Percentiles rank a stretch among this genome's conserved stretches.
Evolutionary conservation across 1,140 invertebrate species (phyloP).

Genomic region (Trinorchestia longiramus): DNA sequence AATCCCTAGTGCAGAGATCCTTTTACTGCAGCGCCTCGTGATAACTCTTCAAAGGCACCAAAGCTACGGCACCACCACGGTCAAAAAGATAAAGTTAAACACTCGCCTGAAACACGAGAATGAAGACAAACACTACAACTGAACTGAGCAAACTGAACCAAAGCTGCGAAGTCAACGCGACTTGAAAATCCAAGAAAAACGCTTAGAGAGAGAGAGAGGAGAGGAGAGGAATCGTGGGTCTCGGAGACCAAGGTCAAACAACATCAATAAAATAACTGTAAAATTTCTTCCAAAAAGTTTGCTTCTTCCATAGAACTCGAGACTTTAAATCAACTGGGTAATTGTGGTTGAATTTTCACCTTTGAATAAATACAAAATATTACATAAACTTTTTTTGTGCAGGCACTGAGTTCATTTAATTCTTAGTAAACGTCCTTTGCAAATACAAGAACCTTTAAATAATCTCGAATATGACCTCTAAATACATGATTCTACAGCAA

Average conservation of each 20-base stretch:
- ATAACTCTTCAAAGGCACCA: background rate
- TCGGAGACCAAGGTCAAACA: background rate
- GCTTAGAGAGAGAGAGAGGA: background rate
- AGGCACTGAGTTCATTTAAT: background rate
- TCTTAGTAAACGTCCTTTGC: background rate
- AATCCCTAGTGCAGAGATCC: background rate
- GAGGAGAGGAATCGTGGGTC: background rate
- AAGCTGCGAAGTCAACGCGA: background rate
- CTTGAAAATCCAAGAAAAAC: background rate
- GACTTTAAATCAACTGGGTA: background rate
- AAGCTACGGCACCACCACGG: background rate
- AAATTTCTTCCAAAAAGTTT: background rate
- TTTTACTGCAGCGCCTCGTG: background rate
- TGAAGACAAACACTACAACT: conserved; percentile 1
- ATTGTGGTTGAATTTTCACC: background rate
- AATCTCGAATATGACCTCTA: background rate
- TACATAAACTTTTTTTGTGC: background rate
- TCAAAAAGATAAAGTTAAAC: background rate
- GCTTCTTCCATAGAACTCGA: background rate
- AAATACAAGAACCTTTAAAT: background rate
- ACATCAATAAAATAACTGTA: background rate
- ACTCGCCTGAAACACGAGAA: background rate
- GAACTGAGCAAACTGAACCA: background rate
- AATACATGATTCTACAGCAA: background rate
- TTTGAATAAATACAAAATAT: background rate